Conservation (phyloP, 1,140 invertebrate species). For the Macrosteles quadrilineatus region DNA sequence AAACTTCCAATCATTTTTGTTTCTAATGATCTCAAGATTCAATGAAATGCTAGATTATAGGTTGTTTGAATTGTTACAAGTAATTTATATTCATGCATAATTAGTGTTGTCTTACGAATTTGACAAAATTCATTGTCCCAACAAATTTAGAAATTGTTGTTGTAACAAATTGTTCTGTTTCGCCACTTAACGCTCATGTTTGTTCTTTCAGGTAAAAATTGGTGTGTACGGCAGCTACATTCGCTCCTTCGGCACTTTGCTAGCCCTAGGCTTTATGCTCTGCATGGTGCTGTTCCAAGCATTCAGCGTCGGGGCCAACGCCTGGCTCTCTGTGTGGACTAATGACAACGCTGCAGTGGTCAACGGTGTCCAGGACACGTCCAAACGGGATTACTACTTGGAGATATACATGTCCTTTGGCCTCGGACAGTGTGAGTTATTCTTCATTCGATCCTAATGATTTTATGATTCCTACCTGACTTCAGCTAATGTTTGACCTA, state of each 20-base stretch:
- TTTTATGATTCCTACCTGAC: not conserved
- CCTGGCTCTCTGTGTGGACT: slow-evolving; percentile 60
- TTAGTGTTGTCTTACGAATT: no score
- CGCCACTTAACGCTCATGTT: no score
- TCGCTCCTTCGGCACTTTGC: slow-evolving; percentile 38
- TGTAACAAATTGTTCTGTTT: no score
- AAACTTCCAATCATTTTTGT: no score
- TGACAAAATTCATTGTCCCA: no score
- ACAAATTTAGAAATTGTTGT: no score
- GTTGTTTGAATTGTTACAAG: no score
- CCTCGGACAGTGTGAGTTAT: slow-evolving; percentile 46
- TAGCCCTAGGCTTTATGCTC: slow-evolving; percentile 46
- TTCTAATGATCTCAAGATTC: no score
- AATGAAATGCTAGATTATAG: no score
- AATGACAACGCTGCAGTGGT: slow-evolving; percentile 40
- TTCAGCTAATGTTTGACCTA: no score
- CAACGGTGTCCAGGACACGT: slow-evolving; percentile 3
- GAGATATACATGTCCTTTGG: slow-evolving; percentile 53
- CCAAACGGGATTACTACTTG: slow-evolving; percentile 48
- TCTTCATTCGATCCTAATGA: not conserved
- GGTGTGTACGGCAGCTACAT: slow-evolving; percentile 36
- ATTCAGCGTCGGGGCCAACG: slow-evolving; percentile 54
- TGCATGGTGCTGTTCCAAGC: slow-evolving; percentile 45
- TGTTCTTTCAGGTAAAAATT: slow-evolving; percentile 21
- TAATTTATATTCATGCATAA: no score